Evolutionary conservation across 2,888 invertebrate genomes (phyloP).

Genomic region (Epinotia brunnichana): DNA sequence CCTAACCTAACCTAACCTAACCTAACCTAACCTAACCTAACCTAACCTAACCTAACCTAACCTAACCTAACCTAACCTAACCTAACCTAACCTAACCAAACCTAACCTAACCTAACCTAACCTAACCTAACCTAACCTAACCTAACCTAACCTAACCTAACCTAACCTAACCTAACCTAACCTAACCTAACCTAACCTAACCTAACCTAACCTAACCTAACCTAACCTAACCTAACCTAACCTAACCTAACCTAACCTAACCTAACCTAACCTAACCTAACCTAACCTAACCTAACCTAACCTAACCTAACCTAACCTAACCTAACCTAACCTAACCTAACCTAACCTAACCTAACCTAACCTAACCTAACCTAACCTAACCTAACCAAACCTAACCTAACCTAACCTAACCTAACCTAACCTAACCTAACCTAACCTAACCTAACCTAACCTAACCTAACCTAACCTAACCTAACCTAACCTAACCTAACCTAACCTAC

Average conservation of each 20-base stretch:
- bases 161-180: slow-evolving; percentile 13
- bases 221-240: too few relatives aligned
- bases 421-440: too few relatives aligned
- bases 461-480: slow-evolving; percentile 38
- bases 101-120: slow-evolving; percentile 32
- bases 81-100: slow-evolving; percentile 22
- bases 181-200: too few relatives aligned
- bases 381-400: slow-evolving; percentile 44
- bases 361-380: slow-evolving; percentile 43
- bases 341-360: slow-evolving; percentile 45
- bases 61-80: too few relatives aligned
- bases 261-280: too few relatives aligned
- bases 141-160: slow-evolving; percentile 35
- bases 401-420: slow-evolving; percentile 44
- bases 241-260: too few relatives aligned
- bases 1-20: too few relatives aligned
- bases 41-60: slow-evolving; percentile 34
- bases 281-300: slow-evolving; percentile 35
- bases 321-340: slow-evolving; percentile 46
- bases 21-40: too few relatives aligned
- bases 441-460: slow-evolving; percentile 41
- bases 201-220: too few relatives aligned
- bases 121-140: slow-evolving; percentile 40
- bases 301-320: slow-evolving; percentile 45
- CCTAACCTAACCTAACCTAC: slow-evolving; percentile 23